phyloP scores from a whole-genome alignment of 2,113 vertebrate species.

The Numida meleagris region DNA sequence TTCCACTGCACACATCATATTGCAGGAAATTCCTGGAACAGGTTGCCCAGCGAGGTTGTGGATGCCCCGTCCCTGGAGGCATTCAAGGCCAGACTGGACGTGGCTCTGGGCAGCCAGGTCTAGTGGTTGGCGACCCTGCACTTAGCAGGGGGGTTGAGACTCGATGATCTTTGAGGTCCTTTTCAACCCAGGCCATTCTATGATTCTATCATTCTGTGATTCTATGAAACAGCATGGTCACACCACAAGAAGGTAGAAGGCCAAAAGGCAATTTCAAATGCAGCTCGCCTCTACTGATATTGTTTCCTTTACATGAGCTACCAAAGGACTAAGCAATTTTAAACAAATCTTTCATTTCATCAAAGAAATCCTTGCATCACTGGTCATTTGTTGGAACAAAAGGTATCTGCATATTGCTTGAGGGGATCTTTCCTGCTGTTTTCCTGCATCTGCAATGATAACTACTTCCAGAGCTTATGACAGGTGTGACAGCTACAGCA shows the following conservation, averaged over 20 bases:
- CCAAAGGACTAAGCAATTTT: neutral
- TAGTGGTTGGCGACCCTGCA: too few relatives aligned
- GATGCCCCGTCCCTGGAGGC: too few relatives aligned
- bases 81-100: too few relatives aligned
- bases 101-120: too few relatives aligned
- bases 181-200: too few relatives aligned
- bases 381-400: neutral
- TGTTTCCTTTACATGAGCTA: neutral
- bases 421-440: neutral
- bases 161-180: too few relatives aligned
- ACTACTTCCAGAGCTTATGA: neutral
- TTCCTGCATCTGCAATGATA: neutral
- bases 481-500: neutral
- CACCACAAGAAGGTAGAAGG: neutral
- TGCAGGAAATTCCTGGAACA: too few relatives aligned
- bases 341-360: constrained; percentile 7
- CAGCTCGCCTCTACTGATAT: neutral
- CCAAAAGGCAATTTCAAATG: accelerated
- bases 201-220: too few relatives aligned
- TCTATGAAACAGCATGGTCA: neutral
- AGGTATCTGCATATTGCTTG: neutral
- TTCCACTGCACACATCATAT: neutral
- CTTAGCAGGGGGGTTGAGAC: too few relatives aligned
- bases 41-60: too few relatives aligned
- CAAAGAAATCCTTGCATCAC: neutral